phyloP scores from a whole-genome alignment of 2,888 invertebrate genomes.

The Caenorhabditis japonica region DNA sequence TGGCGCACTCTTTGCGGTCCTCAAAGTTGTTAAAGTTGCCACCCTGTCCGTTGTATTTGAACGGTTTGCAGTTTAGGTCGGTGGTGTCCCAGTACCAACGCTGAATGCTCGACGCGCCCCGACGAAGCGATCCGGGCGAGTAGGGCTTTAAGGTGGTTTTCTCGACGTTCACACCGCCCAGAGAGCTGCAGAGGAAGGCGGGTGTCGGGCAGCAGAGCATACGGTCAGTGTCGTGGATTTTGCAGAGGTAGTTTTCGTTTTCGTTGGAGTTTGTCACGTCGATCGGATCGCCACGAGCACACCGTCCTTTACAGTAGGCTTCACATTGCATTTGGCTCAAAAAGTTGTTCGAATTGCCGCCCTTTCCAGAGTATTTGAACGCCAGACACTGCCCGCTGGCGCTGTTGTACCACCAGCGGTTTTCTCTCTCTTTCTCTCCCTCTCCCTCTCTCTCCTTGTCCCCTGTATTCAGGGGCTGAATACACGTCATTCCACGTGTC shows the following conservation, averaged over 20 bases:
- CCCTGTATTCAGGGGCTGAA: slow-evolving; percentile 61
- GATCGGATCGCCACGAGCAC: slow-evolving; percentile 27
- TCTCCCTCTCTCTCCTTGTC: slow-evolving; percentile 8
- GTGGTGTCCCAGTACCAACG: slow-evolving; percentile 66
- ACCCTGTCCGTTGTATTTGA: slow-evolving; percentile 71
- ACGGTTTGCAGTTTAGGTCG: slow-evolving; percentile 59
- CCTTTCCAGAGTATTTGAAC: slow-evolving; percentile 66
- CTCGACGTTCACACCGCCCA: slow-evolving; percentile 35
- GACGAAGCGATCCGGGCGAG: slow-evolving; percentile 59
- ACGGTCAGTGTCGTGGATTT: slow-evolving; percentile 23
- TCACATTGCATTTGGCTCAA: slow-evolving; percentile 65
- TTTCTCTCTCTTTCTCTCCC: slow-evolving; percentile 6
- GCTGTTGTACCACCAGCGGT: slow-evolving; percentile 68
- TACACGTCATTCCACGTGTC: slow-evolving; percentile 68
- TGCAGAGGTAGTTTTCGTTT: slow-evolving; percentile 23
- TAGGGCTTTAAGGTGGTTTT: slow-evolving; percentile 45
- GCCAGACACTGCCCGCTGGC: slow-evolving; percentile 56
- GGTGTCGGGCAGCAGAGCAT: slow-evolving; percentile 44
- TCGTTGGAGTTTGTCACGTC: background rate
- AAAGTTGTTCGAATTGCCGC: slow-evolving; percentile 74
- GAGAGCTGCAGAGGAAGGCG: slow-evolving; percentile 40
- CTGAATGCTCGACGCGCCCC: slow-evolving; percentile 16
- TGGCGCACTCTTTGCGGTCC: slow-evolving; percentile 60
- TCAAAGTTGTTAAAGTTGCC: slow-evolving; percentile 75
- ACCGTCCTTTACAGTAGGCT: slow-evolving; percentile 62